Evolutionary conservation across 2,113 vertebrate genomes (phyloP), one percentile per base, ranked within the genome.

Genomic region (Carollia perspicillata): DNA sequence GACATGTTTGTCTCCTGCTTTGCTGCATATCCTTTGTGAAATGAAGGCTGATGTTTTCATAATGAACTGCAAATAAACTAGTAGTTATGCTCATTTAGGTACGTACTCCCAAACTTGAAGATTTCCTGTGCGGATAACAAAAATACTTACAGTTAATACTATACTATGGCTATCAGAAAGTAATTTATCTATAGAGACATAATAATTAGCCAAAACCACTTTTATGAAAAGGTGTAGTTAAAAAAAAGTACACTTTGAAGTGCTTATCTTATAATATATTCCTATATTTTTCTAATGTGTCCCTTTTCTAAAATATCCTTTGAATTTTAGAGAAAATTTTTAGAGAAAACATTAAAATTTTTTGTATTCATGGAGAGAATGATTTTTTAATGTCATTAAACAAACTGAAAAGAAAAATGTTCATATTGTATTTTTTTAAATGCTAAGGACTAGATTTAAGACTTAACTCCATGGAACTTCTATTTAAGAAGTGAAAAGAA

Each of bases 61-160:
- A 97, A 95, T 79, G 84, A 98, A 22, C 98, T 98, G 77, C 72
- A 98, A 98, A 97, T 58, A 93, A 93, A 89, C 53, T 58, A 12
- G 18, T 13, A 96, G 84, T 60, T 44, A 58, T 81, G 49, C 72
- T 92, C 66, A 37, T 84, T 97, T 84, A 92, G 28, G 90, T 94
- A 8, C 47, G 88, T 94, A 5, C 53, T 96, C 71, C 14, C 14
- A 93, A 1, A 51, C 47, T 84, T 66, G 77, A 91, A 66, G 2
- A 13, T 74, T 65, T 96, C 84, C 37, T 96, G 58, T 80, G n/a
- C 66, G 87, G 40, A 74, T 58, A 90, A 77, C 85, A 95, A 96
- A 93, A 91, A 84, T 2, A n/a, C 30, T 89, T 68, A 0, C 1
- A 94, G 51, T 12, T 78, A 97, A 90, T 49, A 30, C 55, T 69